phyloP scores from a whole-genome alignment of 2,888 invertebrate species.

The Nasonia oneida region DNA sequence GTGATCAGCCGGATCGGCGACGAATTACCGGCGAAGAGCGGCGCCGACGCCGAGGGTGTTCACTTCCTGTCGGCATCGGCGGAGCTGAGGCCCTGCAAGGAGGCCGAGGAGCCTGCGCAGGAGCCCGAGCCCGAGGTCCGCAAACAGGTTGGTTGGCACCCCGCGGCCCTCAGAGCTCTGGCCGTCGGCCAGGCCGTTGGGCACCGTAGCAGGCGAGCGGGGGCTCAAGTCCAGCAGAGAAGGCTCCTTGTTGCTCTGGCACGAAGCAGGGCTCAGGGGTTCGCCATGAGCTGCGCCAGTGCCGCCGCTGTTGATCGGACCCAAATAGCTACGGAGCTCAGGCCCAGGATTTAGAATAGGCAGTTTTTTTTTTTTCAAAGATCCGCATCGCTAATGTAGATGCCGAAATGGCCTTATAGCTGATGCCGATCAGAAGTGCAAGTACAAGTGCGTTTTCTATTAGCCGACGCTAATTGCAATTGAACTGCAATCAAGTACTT shows the following conservation, averaged over 20 bases:
- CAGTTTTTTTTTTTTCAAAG: background rate
- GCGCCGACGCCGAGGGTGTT: conserved; percentile 69
- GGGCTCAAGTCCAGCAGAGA: conserved; percentile 13
- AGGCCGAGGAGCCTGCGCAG: conserved; percentile 31
- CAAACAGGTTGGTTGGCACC: conserved; percentile 77
- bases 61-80: conserved; percentile 70
- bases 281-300: background rate
- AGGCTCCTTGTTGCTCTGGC: conserved; percentile 29
- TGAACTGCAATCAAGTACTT: too few species aligned
- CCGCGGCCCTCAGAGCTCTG: conserved; percentile 66
- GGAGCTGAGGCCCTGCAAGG: background rate
- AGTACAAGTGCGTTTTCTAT: too few species aligned
- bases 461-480: too few species aligned
- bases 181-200: conserved; percentile 62
- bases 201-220: conserved; percentile 45
- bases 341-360: conserved; percentile 54
- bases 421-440: too few species aligned
- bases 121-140: conserved; percentile 74
- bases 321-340: conserved; percentile 38
- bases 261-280: conserved; percentile 14
- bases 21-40: conserved; percentile 21
- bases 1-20: conserved; percentile 49
- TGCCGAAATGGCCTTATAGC: too few species aligned
- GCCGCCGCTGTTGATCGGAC: background rate
- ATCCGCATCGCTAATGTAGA: too few species aligned